Evolutionary conservation across 2,888 invertebrate genomes (phyloP).

Genomic region (Pandemis cinnamomeana): DNA sequence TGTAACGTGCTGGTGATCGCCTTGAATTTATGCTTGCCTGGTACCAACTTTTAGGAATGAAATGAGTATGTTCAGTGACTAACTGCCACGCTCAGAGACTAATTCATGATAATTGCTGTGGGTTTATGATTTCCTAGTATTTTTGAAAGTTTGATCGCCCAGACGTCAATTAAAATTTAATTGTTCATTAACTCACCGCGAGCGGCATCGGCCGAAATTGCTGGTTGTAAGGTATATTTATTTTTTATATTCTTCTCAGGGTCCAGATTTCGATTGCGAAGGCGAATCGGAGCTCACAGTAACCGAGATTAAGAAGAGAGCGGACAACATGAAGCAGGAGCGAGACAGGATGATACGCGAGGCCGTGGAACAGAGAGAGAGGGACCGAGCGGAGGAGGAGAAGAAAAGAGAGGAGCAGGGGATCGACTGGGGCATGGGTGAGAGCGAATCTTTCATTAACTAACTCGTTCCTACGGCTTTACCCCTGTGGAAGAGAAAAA

Average conservation of each 20-base stretch:
- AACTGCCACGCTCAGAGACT: too few species aligned
- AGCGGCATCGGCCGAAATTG: too few species aligned
- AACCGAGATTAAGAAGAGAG: conserved; percentile 88
- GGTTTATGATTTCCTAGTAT: neutral
- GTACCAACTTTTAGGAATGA: neutral
- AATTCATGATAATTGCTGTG: too few species aligned
- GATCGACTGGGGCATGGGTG: conserved; percentile 97
- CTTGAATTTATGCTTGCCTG: neutral
- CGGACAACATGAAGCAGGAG: conserved; percentile 74
- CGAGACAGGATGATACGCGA: conserved; percentile 75
- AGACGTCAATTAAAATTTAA: too few species aligned
- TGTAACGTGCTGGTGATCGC: conserved; percentile 84
- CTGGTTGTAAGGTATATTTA: too few species aligned
- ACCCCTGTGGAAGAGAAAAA: too few species aligned
- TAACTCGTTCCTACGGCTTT: too few species aligned
- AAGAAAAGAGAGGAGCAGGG: conserved; percentile 87
- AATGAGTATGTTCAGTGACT: too few species aligned
- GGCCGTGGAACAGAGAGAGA: conserved; percentile 77
- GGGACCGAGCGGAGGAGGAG: conserved; percentile 74
- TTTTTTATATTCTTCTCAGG: conserved; percentile 80
- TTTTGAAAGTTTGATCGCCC: conserved; percentile 5
- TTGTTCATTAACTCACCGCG: too few species aligned
- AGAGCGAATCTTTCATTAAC: conserved; percentile 48
- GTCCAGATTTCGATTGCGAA: conserved; percentile 94
- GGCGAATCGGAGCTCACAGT: conserved; percentile 92